Percentiles rank a stretch among this genome's conserved stretches.
These are phyloP conservation scores for Protophormia terraenovae DNA, from an alignment of 2,888 invertebrate genomes.

Conservation along the genomic window DNA sequence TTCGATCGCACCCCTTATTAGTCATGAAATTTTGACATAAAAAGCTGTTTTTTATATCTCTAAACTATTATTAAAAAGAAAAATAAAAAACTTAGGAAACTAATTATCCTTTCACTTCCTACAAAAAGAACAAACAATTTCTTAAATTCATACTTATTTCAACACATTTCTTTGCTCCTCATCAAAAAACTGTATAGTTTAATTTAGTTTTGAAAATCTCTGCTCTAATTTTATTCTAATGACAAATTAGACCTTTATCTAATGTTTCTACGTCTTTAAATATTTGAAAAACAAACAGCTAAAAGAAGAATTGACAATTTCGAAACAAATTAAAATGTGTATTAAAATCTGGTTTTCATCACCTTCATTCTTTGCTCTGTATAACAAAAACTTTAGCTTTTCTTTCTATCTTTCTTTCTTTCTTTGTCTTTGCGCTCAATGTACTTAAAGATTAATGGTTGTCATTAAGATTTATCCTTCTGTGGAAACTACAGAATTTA, in stretches of 20 bases:
- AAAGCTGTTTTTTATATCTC: no score
- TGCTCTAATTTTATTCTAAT: background rate
- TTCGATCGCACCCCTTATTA: no score
- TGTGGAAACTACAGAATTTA: slow-evolving; percentile 43
- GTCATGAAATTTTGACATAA: no score
- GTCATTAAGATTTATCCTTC: slow-evolving; percentile 54
- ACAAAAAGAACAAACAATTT: background rate
- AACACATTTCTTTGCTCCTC: background rate
- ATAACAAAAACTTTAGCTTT: background rate
- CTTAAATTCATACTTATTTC: background rate
- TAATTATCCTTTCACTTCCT: no score
- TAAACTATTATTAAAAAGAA: no score
- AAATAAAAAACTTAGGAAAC: no score
- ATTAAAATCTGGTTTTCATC: slow-evolving; percentile 46
- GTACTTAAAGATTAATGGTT: slow-evolving; percentile 54
- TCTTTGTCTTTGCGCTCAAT: slow-evolving; percentile 4
- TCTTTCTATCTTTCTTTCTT: background rate
- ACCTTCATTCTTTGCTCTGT: background rate
- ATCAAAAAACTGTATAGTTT: background rate
- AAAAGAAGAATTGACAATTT: slow-evolving; percentile 12
- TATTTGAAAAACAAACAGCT: background rate
- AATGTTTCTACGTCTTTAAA: background rate
- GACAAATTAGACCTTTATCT: background rate
- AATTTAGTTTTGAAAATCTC: background rate
- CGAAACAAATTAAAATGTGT: slow-evolving; percentile 42